These are phyloP conservation scores for Tiliacea aurago DNA, from an alignment of 2,888 invertebrate species.

Conservation along the genomic window DNA sequence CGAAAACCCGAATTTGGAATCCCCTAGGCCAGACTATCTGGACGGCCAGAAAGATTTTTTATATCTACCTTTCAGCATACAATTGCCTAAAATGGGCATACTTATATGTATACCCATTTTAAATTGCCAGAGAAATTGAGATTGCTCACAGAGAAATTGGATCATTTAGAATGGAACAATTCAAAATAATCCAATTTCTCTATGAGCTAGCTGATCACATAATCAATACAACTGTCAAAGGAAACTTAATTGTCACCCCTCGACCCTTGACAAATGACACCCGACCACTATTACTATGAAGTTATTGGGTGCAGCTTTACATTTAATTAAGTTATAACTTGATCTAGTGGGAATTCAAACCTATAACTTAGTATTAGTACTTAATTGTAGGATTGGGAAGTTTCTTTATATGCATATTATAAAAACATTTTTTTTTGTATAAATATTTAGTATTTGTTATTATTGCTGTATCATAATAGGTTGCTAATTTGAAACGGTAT, in stretches of 20 bases:
- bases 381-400: background rate
- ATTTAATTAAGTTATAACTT: conserved; percentile 55
- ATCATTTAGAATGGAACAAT: background rate
- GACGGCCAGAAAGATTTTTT: background rate
- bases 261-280: conserved; percentile 67
- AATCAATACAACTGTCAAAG: conserved; percentile 75
- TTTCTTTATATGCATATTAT: background rate
- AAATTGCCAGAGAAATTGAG: background rate
- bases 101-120: background rate
- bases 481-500: no score
- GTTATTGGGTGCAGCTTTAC: conserved; percentile 62
- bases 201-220: conserved; percentile 58
- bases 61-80: background rate
- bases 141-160: background rate
- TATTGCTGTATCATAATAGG: background rate
- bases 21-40: rapidly evolving
- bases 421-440: no score
- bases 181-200: conserved; percentile 45
- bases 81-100: background rate
- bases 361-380: background rate
- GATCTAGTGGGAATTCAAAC: conserved; percentile 46
- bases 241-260: conserved; percentile 70
- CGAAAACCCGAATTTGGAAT: no score
- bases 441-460: background rate
- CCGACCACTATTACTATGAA: conserved; percentile 53